Evolutionary conservation across 2,113 vertebrate genomes (phyloP), one percentile per base, ranked within the genome.

Genomic region (Semnornis frantzii): DNA sequence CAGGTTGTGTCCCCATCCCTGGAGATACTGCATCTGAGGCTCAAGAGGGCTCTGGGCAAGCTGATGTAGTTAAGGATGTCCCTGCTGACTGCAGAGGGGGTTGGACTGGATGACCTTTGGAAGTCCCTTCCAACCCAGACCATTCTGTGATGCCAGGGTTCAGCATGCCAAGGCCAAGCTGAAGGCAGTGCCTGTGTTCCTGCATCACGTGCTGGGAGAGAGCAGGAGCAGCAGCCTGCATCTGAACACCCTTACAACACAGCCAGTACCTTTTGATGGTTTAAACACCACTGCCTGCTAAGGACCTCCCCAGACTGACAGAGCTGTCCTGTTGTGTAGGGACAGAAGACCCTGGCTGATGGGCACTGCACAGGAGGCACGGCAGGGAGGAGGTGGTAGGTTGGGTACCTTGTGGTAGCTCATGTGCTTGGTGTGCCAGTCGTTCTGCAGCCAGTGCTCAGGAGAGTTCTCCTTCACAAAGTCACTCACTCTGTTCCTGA

Each of bases 361-460:
- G 25, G 15, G 3, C 60, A 42, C 12, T 31, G 14, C 50, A 64
- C 12, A 69, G 17, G 52, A 93, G 75, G 10, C 34, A 74, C 48
- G 46, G 33, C 21, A 83, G 12, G 37, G 73, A 57, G 2, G 60
- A 42, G n/a, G 37, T 52, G 69, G 48, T 69, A 48, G 28, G 12
- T 72, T 65, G 83, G 9, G 37, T 98, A 99, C 99, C 99, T 99
- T 99, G 97, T 99, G 99, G 91, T 99, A 99, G 95, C 91, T 99
- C 99, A 99, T 99, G 96, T 99, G 99, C 70, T 99, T 99, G 80
- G 98, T 99, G 96, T 99, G 99, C 99, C 99, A 99, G 97, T 99
- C 99, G 25, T 98, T 99, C 98, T 99, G 99, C 39, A 99, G 98
- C 99, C 99, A 99, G 97, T 99, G 99, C 89, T 99, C 99, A 0